Conservation (phyloP, 2,113 vertebrate species). For the Crotalus tigris region DNA sequence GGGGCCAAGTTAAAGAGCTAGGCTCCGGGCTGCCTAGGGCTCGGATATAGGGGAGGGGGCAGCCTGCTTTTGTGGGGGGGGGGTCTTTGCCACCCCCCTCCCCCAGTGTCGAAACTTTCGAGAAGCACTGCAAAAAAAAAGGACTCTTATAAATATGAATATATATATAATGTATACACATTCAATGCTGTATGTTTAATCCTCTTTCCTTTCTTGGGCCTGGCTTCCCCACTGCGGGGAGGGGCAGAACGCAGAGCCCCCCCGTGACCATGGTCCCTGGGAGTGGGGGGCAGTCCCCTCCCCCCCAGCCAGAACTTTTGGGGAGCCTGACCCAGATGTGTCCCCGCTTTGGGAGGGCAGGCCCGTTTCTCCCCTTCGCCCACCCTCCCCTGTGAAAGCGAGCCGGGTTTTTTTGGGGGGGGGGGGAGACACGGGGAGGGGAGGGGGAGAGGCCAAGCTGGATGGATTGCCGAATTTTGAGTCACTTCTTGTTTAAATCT, state of each 20-base stretch:
- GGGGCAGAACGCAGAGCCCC: background rate
- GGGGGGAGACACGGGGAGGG: background rate
- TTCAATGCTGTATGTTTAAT: slow-evolving; percentile 24
- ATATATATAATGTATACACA: slow-evolving; percentile 39
- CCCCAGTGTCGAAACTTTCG: background rate
- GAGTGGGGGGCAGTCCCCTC: background rate
- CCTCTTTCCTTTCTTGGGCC: background rate
- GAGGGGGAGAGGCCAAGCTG: background rate
- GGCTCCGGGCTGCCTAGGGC: background rate
- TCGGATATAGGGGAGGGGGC: background rate
- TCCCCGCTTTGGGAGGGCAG: background rate
- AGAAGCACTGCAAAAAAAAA: background rate
- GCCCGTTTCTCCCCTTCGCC: background rate
- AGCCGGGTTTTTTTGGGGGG: background rate
- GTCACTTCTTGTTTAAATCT: slow-evolving; percentile 39
- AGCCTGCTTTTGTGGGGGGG: background rate
- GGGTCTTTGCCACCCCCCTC: no score
- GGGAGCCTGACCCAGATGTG: background rate
- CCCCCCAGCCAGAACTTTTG: background rate
- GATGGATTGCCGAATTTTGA: slow-evolving; percentile 1
- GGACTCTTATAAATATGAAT: slow-evolving; percentile 37
- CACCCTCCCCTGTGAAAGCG: background rate
- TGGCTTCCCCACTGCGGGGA: background rate
- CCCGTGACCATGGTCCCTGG: background rate
- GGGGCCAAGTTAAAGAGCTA: background rate